These are phyloP conservation scores for Galagoides demidoff DNA, from an alignment of 2,797 vertebrate genomes.

Conservation along the genomic window DNA sequence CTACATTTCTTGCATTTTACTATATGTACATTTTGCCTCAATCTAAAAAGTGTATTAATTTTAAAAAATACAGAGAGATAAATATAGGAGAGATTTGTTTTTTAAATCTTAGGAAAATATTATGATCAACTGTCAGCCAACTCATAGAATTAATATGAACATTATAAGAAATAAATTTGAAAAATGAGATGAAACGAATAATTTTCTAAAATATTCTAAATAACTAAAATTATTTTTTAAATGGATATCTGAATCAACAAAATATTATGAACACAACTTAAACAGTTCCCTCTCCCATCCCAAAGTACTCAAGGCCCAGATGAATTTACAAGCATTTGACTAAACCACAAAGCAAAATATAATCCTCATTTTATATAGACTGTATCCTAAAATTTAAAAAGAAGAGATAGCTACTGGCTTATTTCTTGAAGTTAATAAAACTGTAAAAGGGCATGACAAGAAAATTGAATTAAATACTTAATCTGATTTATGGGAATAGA, in stretches of 20 bases:
- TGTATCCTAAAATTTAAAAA: not conserved
- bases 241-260: not conserved
- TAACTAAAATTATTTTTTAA: not conserved
- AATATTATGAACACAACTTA: not conserved
- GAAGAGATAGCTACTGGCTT: not conserved
- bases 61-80: not conserved
- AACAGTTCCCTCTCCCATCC: not conserved
- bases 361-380: not conserved
- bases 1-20: not conserved
- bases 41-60: not conserved
- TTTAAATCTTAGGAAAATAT: not conserved
- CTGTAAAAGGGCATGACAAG: not conserved
- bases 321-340: not conserved
- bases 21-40: not conserved
- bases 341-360: not conserved
- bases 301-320: not conserved
- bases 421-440: not conserved
- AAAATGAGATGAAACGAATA: not conserved
- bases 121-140: not conserved
- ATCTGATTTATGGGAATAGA: not conserved
- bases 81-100: not conserved
- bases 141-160: not conserved
- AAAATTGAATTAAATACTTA: not conserved
- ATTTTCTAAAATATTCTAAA: not conserved
- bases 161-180: not conserved